These are phyloP conservation scores for Cydia amplana DNA, from an alignment of 1,140 invertebrate genomes.

Conservation along the genomic window DNA sequence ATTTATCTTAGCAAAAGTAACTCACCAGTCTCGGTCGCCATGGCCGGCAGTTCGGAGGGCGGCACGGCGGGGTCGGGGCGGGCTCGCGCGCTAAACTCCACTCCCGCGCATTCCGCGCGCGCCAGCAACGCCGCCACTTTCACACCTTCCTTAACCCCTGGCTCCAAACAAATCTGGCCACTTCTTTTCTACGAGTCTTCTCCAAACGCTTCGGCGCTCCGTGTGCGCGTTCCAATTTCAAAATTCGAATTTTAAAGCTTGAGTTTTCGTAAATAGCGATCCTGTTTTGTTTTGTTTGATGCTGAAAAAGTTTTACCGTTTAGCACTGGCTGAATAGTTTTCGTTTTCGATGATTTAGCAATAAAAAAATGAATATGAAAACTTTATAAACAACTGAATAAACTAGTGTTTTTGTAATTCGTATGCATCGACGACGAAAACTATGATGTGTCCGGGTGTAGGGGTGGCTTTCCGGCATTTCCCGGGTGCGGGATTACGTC, in stretches of 20 bases:
- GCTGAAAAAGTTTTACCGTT: constrained; percentile 24
- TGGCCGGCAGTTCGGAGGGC: constrained; percentile 74
- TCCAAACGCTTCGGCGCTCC: neutral
- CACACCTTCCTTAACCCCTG: constrained; percentile 34
- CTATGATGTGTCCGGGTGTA: neutral
- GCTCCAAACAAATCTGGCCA: neutral
- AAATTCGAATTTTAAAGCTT: constrained; percentile 24
- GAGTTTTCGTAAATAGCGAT: neutral
- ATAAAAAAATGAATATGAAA: neutral
- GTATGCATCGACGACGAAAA: constrained; percentile 12
- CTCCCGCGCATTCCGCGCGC: constrained; percentile 73
- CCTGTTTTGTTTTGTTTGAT: constrained; percentile 20
- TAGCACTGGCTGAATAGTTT: neutral
- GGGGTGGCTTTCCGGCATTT: neutral
- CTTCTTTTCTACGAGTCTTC: neutral
- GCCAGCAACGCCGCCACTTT: constrained; percentile 66
- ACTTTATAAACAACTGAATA: neutral
- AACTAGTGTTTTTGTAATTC: neutral
- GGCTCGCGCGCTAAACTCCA: constrained; percentile 69
- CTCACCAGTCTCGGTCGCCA: constrained; percentile 78
- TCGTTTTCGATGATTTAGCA: constrained; percentile 9
- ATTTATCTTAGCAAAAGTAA: constrained; percentile 26
- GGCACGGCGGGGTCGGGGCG: constrained; percentile 70
- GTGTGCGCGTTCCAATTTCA: neutral
- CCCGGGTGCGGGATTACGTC: neutral